phyloP scores from a whole-genome alignment of 2,113 vertebrate genomes.

The Cynopterus brachyotis region DNA sequence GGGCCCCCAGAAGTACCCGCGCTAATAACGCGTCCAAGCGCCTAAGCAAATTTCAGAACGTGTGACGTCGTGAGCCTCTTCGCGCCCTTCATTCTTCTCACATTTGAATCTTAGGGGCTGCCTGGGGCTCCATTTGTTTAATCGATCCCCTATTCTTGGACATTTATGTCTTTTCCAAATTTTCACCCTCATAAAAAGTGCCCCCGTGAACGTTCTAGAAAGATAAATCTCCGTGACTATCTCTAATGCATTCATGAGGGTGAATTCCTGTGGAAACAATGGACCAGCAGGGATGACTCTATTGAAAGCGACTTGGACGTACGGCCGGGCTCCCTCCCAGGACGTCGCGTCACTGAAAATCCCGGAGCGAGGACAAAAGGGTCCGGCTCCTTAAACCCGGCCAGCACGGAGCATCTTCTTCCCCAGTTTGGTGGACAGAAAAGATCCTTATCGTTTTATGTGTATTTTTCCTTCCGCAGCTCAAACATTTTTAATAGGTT shows the following conservation, averaged over 20 bases:
- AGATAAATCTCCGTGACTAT: constrained; percentile 33
- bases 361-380: too few species aligned
- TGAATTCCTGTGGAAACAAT: not conserved
- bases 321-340: not conserved
- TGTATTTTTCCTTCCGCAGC: not conserved
- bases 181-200: constrained; percentile 26
- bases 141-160: not conserved
- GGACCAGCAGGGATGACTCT: not conserved
- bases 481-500: not conserved
- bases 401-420: not conserved
- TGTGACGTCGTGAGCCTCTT: constrained; percentile 2
- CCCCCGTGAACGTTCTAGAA: not conserved
- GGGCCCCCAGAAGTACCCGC: not conserved
- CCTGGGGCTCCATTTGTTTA: constrained; percentile 58
- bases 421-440: not conserved
- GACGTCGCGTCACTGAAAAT: not conserved
- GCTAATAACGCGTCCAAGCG: constrained; percentile 38
- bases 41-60: constrained; percentile 58
- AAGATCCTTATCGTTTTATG: not conserved
- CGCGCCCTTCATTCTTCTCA: constrained; percentile 51
- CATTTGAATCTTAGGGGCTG: constrained; percentile 49
- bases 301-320: not conserved
- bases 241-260: constrained; percentile 54
- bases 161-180: constrained; percentile 57
- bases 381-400: not conserved